Evolutionary conservation across 2,113 vertebrate genomes (phyloP), one percentile per base, ranked within the genome.

Genomic region (Sebastes schlegelii): DNA sequence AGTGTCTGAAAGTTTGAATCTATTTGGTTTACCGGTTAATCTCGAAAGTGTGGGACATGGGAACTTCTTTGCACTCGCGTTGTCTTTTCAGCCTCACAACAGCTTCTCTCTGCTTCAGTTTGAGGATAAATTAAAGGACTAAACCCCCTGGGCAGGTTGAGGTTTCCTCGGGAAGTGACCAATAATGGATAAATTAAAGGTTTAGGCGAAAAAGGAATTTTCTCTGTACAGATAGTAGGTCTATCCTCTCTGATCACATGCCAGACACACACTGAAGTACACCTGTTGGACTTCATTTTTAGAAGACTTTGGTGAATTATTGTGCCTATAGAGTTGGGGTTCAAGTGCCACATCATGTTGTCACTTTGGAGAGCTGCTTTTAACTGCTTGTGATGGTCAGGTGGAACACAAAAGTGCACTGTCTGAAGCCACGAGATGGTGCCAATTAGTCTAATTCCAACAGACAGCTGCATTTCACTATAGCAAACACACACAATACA

Each of bases 1-100:
- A 86, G 71, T 74, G 61, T 84, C 78, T 72, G 21, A 76, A 71
- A 43, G 23, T 82, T 49, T 34, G 1, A 84, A 40, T 61, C 5
- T 52, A 57, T 90, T 89, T 88, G 88, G 84, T 84, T 86, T 40
- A 55, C 11, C 7, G 34, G 21, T 64, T 74, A 68, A 77, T 84
- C 74, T 83, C 70, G 62, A 16, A 60, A 60, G 58, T 17, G 21
- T 63, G 42, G 34, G 71, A 62, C 70, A 42, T 43, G 23, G 8
- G 21, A 62, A 46, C 26, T 45, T 64, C 57, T 78, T 62, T 68
- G 21, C 40, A 62, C 45, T 54, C 71, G 9, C 11, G 0, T 52
- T 9, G 7, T 65, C 52, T 55, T 63, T 43, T 42, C 4, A 46
- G 45, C 58, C 42, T 51, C 77, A 62, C 3, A 4, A 13, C 26